Evolutionary conservation across 2,113 vertebrate genomes (phyloP).

Genomic region (Heptranchias perlo): DNA sequence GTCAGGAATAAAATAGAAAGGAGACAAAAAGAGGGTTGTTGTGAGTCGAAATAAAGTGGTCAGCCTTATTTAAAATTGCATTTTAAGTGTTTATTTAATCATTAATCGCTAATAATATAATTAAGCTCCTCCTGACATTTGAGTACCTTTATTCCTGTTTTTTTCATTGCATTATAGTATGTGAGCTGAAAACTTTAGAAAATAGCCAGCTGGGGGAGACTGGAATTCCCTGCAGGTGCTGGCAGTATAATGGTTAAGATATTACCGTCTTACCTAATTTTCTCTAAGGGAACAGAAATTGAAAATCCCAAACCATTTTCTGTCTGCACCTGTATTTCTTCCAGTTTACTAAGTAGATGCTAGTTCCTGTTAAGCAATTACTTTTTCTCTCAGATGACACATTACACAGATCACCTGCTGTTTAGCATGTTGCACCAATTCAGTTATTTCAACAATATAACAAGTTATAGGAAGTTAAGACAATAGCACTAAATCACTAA

Average conservation of each 20-base stretch:
- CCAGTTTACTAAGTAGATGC: neutral
- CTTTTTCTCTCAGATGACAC: neutral
- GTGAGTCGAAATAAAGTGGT: neutral
- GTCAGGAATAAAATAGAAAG: neutral
- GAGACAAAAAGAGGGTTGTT: neutral
- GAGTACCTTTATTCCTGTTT: too few relatives aligned
- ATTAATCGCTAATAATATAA: too few relatives aligned
- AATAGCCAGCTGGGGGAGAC: neutral
- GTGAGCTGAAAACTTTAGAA: neutral
- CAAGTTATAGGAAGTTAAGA: neutral
- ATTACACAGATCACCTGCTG: conserved; percentile 11
- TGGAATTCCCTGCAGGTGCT: neutral
- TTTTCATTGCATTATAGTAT: too few relatives aligned
- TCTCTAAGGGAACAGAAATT: neutral
- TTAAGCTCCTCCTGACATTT: too few relatives aligned
- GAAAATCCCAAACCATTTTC: conserved; percentile 17
- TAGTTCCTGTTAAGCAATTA: conserved; percentile 16
- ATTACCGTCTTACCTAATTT: neutral
- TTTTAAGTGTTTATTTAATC: neutral
- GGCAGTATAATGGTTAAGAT: neutral
- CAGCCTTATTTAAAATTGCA: neutral
- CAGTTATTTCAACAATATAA: neutral
- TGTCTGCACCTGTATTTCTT: neutral
- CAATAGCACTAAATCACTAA: neutral
- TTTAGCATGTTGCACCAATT: neutral